Conservation (phyloP, 2,888 invertebrate genomes). For the Callosobruchus maculatus region DNA sequence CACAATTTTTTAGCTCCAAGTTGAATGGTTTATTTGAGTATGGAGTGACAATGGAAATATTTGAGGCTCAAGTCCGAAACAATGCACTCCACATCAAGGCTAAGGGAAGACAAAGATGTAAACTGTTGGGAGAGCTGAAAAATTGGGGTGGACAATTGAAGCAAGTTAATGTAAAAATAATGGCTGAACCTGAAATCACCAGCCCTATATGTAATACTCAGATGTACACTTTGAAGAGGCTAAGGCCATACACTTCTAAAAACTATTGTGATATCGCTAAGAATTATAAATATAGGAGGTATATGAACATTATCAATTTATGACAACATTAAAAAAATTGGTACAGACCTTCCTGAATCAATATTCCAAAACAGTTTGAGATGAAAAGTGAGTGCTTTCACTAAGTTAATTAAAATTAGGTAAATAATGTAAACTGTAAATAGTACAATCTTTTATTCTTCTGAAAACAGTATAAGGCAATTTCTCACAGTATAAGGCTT, state of each 20-base stretch:
- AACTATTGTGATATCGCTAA: conserved; percentile 34
- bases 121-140: conserved; percentile 50
- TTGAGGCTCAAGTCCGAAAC: conserved; percentile 60
- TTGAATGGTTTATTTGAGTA: conserved; percentile 39
- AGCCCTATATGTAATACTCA: conserved; percentile 54
- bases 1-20: conserved; percentile 10
- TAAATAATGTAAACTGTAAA: no score
- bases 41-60: conserved; percentile 66
- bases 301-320: conserved; percentile 13
- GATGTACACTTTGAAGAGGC: conserved; percentile 49
- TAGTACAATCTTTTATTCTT: no score
- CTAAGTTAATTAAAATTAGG: no score
- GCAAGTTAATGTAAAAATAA: conserved; percentile 61
- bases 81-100: conserved; percentile 60
- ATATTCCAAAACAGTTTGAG: background rate
- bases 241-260: conserved; percentile 39
- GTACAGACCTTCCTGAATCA: no score
- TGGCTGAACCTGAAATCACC: conserved; percentile 63
- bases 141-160: conserved; percentile 47
- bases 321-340: no score
- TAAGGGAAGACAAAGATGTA: conserved; percentile 73
- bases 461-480: no score
- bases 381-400: no score
- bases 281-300: conserved; percentile 43
- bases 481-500: no score